A percentile compares a stretch with the other conserved stretches of the same genome.
Evolutionary conservation across 2,888 invertebrate genomes (phyloP).

Genomic region (Caenorhabditis wallacei): DNA sequence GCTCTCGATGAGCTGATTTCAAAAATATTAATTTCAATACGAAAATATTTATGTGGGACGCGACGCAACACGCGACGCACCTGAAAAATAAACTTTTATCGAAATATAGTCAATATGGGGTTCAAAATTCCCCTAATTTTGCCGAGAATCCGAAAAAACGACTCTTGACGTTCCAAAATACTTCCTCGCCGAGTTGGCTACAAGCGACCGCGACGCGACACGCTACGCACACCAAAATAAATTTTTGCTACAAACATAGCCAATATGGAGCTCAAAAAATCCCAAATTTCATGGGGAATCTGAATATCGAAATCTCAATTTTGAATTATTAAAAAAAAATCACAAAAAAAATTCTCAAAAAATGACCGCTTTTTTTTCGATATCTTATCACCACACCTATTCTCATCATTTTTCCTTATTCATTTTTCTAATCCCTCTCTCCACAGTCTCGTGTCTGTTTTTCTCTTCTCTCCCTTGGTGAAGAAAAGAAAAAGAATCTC

Average conservation of each 20-base stretch:
- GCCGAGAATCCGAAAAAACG: too few species aligned
- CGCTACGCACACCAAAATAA: background rate
- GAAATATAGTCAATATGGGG: background rate
- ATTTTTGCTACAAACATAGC: background rate
- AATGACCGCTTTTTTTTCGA: background rate
- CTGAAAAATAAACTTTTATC: background rate
- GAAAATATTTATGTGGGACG: too few species aligned
- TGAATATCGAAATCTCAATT: background rate
- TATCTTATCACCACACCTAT: too few species aligned
- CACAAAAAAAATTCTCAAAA: too few species aligned
- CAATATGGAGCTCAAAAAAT: background rate
- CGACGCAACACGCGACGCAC: too few species aligned
- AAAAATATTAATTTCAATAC: background rate
- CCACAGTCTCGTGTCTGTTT: background rate
- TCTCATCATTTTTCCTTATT: background rate
- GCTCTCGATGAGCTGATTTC: background rate
- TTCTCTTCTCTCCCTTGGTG: too few species aligned
- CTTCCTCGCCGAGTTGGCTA: too few species aligned
- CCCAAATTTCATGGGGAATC: background rate
- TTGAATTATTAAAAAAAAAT: too few species aligned
- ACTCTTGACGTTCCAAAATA: too few species aligned
- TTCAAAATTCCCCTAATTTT: too few species aligned
- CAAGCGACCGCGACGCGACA: background rate
- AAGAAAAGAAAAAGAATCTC: conserved; percentile 9
- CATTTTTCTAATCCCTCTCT: background rate